Percentiles rank a stretch among this genome's conserved stretches.
Evolutionary conservation across 1,140 invertebrate genomes (phyloP).

Genomic region (Lucilia cuprina): DNA sequence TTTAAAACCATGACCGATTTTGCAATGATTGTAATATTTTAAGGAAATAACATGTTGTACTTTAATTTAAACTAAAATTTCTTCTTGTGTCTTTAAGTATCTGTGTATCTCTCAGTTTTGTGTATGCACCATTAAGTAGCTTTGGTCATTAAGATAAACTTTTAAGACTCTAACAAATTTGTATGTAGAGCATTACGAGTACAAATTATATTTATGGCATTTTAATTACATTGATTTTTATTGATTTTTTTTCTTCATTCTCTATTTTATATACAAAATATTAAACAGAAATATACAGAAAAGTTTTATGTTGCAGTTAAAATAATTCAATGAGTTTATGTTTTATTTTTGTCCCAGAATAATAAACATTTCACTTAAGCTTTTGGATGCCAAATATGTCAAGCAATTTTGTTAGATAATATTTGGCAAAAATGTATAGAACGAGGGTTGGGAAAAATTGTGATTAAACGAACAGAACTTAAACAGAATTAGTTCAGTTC

Average conservation of each 20-base stretch:
- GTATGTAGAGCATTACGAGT: neutral
- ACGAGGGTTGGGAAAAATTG: neutral
- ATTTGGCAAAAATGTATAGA: neutral
- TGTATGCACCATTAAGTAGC: neutral
- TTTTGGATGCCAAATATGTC: neutral
- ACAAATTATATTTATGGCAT: neutral
- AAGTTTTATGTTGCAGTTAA: neutral
- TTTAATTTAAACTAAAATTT: no score
- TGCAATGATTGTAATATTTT: no score
- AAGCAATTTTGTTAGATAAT: neutral
- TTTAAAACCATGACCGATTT: no score
- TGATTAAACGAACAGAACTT: neutral
- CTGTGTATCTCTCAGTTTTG: neutral
- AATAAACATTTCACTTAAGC: neutral
- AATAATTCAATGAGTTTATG: neutral
- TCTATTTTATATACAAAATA: no score
- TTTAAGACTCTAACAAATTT: neutral
- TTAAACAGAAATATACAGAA: no score
- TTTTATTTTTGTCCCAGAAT: neutral
- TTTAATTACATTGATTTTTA: constrained; percentile 9
- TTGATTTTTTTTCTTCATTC: neutral
- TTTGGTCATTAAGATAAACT: constrained; percentile 2
- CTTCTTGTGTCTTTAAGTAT: no score
- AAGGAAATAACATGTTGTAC: no score
- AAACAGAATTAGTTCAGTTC: no score